Percentiles rank a stretch among this genome's conserved stretches.
These are phyloP conservation scores for Lophius americanus DNA, from an alignment of 2,797 vertebrate genomes.

Conservation along the genomic window DNA sequence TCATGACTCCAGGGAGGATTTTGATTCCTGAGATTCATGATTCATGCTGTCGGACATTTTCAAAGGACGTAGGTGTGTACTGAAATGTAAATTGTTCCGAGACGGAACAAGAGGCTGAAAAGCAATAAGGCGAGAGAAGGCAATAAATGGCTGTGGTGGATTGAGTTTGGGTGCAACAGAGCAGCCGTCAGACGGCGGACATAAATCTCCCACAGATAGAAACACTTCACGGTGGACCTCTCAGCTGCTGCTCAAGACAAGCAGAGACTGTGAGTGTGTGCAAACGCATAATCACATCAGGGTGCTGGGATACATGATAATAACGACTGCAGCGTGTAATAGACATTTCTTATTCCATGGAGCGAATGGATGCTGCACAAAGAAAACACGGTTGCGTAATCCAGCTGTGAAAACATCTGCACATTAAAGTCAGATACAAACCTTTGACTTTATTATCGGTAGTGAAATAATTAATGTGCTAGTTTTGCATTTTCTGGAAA, in stretches of 20 bases:
- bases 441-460: background rate
- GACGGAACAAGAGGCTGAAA: constrained; percentile 4
- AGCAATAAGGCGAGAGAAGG: background rate
- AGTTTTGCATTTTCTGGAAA: background rate
- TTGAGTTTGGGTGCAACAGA: constrained; percentile 4
- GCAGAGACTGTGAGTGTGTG: background rate
- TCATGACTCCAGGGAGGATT: no score
- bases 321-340: constrained; percentile 1
- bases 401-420: background rate
- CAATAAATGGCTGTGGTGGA: background rate
- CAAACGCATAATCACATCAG: background rate
- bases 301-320: background rate
- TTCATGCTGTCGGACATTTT: background rate
- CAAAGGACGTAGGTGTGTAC: background rate
- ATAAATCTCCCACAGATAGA: constrained; percentile 24
- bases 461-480: background rate
- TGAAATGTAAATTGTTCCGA: background rate
- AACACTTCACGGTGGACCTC: constrained; percentile 15
- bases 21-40: background rate
- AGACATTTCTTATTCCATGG: background rate
- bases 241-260: constrained; percentile 18
- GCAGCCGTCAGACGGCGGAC: constrained; percentile 22
- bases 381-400: background rate
- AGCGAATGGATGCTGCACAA: background rate
- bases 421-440: background rate